phyloP scores from a whole-genome alignment of 1,140 invertebrate genomes.

The Pararge aegeria region DNA sequence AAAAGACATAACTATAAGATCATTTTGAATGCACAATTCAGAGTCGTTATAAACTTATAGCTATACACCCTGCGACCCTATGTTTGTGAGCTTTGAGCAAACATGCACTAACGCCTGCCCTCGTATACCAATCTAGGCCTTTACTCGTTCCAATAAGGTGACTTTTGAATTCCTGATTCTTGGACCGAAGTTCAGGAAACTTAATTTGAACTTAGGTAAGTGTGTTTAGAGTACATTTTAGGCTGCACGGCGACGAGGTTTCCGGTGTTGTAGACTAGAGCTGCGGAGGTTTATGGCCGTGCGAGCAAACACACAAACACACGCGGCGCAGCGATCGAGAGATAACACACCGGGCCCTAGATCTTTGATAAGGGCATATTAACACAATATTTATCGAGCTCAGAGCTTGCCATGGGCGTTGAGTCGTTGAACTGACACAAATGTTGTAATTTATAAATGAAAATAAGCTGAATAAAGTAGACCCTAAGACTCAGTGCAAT shows the following conservation, averaged over 20 bases:
- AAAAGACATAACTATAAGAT: no score
- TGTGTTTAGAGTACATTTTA: conserved; percentile 13
- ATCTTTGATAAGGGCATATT: conserved; percentile 51
- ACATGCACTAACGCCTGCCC: no score
- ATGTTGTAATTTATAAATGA: neutral
- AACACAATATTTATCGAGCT: conserved; percentile 47
- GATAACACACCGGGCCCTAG: conserved; percentile 50
- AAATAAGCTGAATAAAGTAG: no score
- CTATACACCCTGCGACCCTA: no score
- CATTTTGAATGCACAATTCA: no score
- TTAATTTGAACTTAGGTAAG: conserved; percentile 15
- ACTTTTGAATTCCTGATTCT: conserved; percentile 9
- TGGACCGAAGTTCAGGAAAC: neutral
- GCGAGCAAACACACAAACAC: conserved; percentile 33
- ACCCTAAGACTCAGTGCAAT: no score
- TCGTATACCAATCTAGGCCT: conserved; percentile 25
- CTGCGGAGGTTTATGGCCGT: conserved; percentile 32
- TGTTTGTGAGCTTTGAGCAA: no score
- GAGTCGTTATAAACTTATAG: no score
- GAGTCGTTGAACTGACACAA: conserved; percentile 25
- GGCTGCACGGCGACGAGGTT: conserved; percentile 2
- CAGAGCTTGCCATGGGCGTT: conserved; percentile 4
- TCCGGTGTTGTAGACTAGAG: conserved; percentile 21
- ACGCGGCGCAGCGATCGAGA: conserved; percentile 19
- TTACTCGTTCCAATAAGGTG: conserved; percentile 19